Evolutionary conservation across 2,888 invertebrate species (phyloP).

Genomic region (Parapristionchus giblindavisi): DNA sequence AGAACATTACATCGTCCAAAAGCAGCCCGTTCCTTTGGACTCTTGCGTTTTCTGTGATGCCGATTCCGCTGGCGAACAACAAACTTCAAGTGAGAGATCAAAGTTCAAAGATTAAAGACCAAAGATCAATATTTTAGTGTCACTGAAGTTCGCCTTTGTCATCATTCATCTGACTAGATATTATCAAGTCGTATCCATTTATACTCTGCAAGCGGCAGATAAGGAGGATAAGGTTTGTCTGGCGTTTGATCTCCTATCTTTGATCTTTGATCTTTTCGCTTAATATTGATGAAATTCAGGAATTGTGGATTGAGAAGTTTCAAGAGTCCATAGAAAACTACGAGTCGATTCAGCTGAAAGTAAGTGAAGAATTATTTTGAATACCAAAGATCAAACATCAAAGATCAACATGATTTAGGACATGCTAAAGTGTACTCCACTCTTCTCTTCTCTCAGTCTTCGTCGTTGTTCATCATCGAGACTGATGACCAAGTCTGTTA

Average conservation of each 20-base stretch:
- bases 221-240: conserved; percentile 72
- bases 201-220: conserved; percentile 72
- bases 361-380: not conserved
- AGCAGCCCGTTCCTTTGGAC: conserved; percentile 73
- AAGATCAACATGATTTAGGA: conserved; percentile 41
- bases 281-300: conserved; percentile 51
- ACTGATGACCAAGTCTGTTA: conserved; percentile 18
- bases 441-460: conserved; percentile 64
- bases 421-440: conserved; percentile 67
- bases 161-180: conserved; percentile 73
- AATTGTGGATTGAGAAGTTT: conserved; percentile 69
- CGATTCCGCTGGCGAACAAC: conserved; percentile 66
- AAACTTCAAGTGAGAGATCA: conserved; percentile 42
- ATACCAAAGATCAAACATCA: not conserved
- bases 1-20: conserved; percentile 71
- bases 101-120: not conserved
- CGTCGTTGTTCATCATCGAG: conserved; percentile 46
- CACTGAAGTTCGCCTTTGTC: conserved; percentile 72
- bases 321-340: conserved; percentile 71
- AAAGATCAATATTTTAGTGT: conserved; percentile 48
- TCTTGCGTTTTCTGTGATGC: conserved; percentile 73
- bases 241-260: not conserved
- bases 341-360: conserved; percentile 69
- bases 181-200: conserved; percentile 73
- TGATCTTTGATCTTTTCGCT: not conserved